These are phyloP conservation scores for Hoplostethus atlanticus DNA, from an alignment of 2,797 vertebrate species.

Conservation along the genomic window DNA sequence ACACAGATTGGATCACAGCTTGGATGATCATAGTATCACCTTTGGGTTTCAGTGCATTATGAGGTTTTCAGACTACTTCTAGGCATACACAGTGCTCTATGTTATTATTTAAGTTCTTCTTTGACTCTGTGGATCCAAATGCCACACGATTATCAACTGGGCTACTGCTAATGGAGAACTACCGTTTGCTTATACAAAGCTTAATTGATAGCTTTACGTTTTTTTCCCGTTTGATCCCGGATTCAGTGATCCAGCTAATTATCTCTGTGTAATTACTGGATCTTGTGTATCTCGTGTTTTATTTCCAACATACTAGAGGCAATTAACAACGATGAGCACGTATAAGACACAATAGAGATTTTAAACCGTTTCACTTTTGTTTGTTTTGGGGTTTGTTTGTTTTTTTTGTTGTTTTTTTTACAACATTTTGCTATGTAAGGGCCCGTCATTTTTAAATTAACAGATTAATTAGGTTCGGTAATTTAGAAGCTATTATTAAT, in stretches of 20 bases:
- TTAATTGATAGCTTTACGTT: slow-evolving; percentile 9
- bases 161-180: background rate
- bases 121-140: slow-evolving; percentile 48
- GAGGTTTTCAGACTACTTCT: slow-evolving; percentile 14
- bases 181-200: background rate
- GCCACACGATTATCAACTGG: slow-evolving; percentile 25
- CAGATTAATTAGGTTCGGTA: slow-evolving; percentile 6
- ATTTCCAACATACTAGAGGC: slow-evolving; percentile 31
- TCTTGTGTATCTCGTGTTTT: slow-evolving; percentile 16
- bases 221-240: slow-evolving; percentile 6
- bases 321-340: slow-evolving; percentile 61
- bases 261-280: slow-evolving; percentile 48
- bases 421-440: slow-evolving; percentile 18
- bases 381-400: too few species aligned
- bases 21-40: background rate
- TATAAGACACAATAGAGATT: slow-evolving; percentile 65
- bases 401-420: too few species aligned
- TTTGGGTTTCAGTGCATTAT: background rate
- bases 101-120: slow-evolving; percentile 17
- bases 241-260: slow-evolving; percentile 12
- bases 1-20: too few species aligned
- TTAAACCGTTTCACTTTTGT: slow-evolving; percentile 21
- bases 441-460: slow-evolving; percentile 22
- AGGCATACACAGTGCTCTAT: slow-evolving; percentile 2
- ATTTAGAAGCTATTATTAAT: slow-evolving; percentile 31